phyloP scores from a whole-genome alignment of 2,888 invertebrate genomes.

The Torymus tubicola region DNA sequence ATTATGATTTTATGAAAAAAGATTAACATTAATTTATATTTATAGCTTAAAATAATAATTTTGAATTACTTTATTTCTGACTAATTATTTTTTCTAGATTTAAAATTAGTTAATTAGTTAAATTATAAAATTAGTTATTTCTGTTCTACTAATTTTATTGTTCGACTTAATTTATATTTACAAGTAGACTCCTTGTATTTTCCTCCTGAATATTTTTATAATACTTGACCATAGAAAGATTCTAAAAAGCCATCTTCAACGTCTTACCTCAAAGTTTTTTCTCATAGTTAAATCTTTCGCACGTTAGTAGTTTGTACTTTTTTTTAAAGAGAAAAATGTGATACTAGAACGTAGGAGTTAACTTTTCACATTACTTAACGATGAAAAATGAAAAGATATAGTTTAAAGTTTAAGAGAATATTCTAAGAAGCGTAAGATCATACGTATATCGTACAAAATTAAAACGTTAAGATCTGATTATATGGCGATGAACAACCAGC shows the following conservation, averaged over 20 bases:
- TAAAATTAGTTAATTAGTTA: too few species aligned
- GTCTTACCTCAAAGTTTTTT: constrained; percentile 29
- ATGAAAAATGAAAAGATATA: constrained; percentile 2
- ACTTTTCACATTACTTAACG: constrained; percentile 7
- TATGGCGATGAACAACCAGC: background rate
- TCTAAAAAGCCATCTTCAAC: constrained; percentile 19
- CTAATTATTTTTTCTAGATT: too few species aligned
- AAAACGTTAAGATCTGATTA: constrained; percentile 2
- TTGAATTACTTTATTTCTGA: too few species aligned
- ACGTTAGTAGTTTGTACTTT: constrained; percentile 24
- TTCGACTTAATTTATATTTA: too few species aligned
- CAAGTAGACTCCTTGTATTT: too few species aligned
- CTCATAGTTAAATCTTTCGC: constrained; percentile 19
- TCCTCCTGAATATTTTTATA: too few species aligned
- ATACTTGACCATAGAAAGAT: too few species aligned
- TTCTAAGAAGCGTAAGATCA: constrained; percentile 9
- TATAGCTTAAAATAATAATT: too few species aligned
- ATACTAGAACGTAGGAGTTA: constrained; percentile 35
- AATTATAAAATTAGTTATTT: too few species aligned
- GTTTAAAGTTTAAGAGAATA: constrained; percentile 6
- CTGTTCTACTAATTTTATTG: too few species aligned
- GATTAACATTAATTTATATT: too few species aligned
- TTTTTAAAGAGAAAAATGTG: constrained; percentile 26
- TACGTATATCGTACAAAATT: constrained; percentile 7
- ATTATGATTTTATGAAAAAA: too few species aligned